Percentiles rank a stretch among this genome's conserved stretches.
These are phyloP conservation scores for Natrix natrix DNA, from an alignment of 2,797 vertebrate species.

Conservation along the genomic window DNA sequence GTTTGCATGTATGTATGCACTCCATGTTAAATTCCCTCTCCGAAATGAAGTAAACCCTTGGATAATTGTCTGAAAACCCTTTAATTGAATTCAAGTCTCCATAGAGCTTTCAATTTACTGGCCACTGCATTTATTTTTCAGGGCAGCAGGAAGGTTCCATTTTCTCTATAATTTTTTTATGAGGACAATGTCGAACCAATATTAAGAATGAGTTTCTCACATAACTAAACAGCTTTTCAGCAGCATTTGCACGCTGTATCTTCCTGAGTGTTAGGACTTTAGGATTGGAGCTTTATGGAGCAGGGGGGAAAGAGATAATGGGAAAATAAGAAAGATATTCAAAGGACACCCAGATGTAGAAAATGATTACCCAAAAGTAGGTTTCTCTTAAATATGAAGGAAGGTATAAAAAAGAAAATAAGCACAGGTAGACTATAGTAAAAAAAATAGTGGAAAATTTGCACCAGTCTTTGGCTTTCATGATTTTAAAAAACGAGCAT, in stretches of 20 bases:
- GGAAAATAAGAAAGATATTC: conserved; percentile 53
- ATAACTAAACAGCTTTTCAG: conserved; percentile 77
- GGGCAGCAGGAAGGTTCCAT: conserved; percentile 49
- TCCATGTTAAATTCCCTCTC: conserved; percentile 14
- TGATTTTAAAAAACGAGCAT: background rate
- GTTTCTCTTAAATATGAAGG: conserved; percentile 8
- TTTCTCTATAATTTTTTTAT: conserved; percentile 58
- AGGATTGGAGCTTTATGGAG: too few relatives aligned
- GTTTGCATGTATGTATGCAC: background rate
- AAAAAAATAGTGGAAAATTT: background rate
- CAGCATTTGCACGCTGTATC: conserved; percentile 72
- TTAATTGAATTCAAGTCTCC: conserved; percentile 72
- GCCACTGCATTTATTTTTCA: conserved; percentile 57
- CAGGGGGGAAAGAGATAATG: conserved; percentile 46
- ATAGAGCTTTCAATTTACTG: conserved; percentile 72
- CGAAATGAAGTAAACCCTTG: conserved; percentile 24
- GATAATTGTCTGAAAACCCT: conserved; percentile 41
- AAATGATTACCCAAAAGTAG: background rate
- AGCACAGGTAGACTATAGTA: background rate
- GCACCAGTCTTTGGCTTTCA: background rate
- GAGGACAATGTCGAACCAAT: conserved; percentile 57
- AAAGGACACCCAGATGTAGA: background rate
- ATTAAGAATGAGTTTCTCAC: conserved; percentile 79
- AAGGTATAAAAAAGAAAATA: background rate
- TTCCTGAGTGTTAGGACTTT: conserved; percentile 45